phyloP scores from a whole-genome alignment of 23 tunicate genomes.

The Ascidia mentula region DNA sequence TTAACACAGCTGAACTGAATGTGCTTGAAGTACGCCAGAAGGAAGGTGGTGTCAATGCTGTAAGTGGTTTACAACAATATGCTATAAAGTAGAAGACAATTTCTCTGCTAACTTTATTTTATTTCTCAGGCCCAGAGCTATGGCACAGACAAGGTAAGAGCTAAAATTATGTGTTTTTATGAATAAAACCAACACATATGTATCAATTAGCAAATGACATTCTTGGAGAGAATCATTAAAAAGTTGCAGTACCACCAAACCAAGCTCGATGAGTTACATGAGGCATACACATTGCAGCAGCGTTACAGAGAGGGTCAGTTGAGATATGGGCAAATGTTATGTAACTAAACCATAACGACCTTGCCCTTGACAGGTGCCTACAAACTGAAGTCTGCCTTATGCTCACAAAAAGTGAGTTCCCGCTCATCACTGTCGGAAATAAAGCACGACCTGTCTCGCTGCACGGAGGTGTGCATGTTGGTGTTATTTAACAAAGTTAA shows the following conservation, averaged over 20 bases:
- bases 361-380: constrained; percentile 29
- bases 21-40: constrained; percentile 43
- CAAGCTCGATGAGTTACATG: constrained; percentile 56
- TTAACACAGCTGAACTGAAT: constrained; percentile 72
- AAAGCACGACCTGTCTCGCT: constrained; percentile 39
- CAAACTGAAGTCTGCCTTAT: constrained; percentile 56
- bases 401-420: constrained; percentile 54
- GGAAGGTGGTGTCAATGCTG: constrained; percentile 32
- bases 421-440: constrained; percentile 28
- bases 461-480: constrained; percentile 72
- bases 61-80: constrained; percentile 11
- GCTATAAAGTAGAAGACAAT: background rate
- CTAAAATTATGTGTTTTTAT: background rate
- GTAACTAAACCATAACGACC: background rate
- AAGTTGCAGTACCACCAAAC: constrained; percentile 66
- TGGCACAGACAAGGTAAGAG: constrained; percentile 46
- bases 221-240: constrained; percentile 51
- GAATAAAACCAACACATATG: background rate
- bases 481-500: constrained; percentile 9
- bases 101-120: background rate
- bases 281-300: constrained; percentile 57
- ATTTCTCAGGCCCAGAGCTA: constrained; percentile 46
- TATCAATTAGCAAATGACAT: constrained; percentile 12
- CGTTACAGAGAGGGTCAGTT: constrained; percentile 57
- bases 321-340: background rate